These are phyloP conservation scores for Oryctes rhinoceros DNA, from an alignment of 1,140 invertebrate genomes.

Conservation along the genomic window DNA sequence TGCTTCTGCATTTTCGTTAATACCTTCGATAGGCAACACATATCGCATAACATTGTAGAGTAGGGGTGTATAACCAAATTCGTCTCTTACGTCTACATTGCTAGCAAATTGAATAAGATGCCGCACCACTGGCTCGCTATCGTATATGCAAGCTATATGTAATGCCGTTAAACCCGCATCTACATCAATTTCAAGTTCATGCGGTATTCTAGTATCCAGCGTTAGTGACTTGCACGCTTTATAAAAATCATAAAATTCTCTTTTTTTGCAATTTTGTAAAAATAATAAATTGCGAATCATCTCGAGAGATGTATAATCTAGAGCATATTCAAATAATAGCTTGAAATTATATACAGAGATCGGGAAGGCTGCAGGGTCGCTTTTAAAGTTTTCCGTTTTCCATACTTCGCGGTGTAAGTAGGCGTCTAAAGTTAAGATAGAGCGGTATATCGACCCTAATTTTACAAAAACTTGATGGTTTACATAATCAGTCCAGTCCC, in stretches of 20 bases:
- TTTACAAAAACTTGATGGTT: not conserved
- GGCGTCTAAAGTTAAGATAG: not conserved
- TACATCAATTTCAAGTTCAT: not conserved
- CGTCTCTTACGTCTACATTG: not conserved
- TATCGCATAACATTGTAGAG: not conserved
- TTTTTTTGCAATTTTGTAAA: not conserved
- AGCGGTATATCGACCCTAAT: not conserved
- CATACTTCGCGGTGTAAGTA: not conserved
- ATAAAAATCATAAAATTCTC: not conserved
- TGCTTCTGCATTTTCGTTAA: not conserved
- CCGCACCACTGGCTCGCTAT: not conserved
- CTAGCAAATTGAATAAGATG: not conserved
- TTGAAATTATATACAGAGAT: not conserved
- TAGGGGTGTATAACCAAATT: not conserved
- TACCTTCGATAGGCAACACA: not conserved
- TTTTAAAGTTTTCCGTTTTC: not conserved
- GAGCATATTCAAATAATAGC: not conserved
- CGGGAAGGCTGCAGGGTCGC: not conserved
- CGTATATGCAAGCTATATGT: not conserved
- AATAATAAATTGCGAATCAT: not conserved
- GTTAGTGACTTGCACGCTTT: not conserved
- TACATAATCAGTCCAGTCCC: not conserved
- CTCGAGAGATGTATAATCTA: not conserved
- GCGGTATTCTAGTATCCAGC: not conserved
- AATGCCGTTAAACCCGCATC: not conserved